Evolutionary conservation across 1,140 invertebrate genomes (phyloP).

Genomic region (Aleiodes sp.): DNA sequence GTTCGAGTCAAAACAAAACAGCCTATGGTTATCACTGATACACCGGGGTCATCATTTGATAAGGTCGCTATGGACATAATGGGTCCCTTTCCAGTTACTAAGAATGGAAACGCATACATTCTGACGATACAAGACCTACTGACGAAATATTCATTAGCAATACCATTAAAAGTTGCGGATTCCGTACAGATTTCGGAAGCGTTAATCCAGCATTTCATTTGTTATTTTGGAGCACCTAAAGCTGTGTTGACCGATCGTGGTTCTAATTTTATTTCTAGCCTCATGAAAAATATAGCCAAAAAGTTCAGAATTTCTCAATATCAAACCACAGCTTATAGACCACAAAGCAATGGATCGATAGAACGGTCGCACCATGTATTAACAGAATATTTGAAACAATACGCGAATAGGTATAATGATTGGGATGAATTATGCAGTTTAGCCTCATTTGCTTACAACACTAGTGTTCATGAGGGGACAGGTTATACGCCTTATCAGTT

Average conservation of each 20-base stretch:
- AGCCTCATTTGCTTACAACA: constrained; percentile 24
- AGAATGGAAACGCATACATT: not conserved
- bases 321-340: constrained; percentile 44
- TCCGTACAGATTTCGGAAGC: not conserved
- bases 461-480: constrained; percentile 11
- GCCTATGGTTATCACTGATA: not conserved
- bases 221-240: constrained; percentile 44
- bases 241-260: constrained; percentile 47
- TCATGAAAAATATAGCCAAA: constrained; percentile 41
- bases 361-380: constrained; percentile 45
- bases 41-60: not conserved
- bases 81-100: not conserved
- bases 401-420: not conserved
- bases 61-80: not conserved
- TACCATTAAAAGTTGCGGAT: not conserved
- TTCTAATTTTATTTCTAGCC: constrained; percentile 38
- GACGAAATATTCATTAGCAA: not conserved
- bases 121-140: not conserved
- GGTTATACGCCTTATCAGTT: constrained; percentile 2
- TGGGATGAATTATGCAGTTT: constrained; percentile 19
- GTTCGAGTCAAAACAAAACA: not conserved
- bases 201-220: not conserved
- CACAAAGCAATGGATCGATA: constrained; percentile 43
- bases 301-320: constrained; percentile 43
- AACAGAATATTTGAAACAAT: constrained; percentile 35